phyloP scores from a whole-genome alignment of 2,888 invertebrate species.

The Meiosimyza decipiens region DNA sequence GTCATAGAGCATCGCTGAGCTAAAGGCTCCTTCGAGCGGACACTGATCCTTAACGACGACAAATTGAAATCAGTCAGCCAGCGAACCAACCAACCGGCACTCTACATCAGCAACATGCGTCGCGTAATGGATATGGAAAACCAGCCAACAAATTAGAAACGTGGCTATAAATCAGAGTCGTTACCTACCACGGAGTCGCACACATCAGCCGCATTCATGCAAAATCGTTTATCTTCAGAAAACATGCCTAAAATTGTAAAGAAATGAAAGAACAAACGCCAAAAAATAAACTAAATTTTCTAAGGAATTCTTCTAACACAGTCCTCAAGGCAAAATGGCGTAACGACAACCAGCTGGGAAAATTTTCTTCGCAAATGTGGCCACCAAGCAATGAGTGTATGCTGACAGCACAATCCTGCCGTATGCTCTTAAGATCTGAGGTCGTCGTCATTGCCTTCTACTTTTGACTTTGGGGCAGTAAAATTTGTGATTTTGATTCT shows the following conservation, averaged over 20 bases:
- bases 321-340: no score
- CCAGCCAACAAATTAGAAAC: not conserved
- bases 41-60: conserved; percentile 23
- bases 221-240: conserved; percentile 20
- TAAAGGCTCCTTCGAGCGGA: conserved; percentile 8
- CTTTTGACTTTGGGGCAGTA: not conserved
- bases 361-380: not conserved
- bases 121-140: not conserved
- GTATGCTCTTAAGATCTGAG: conserved; percentile 7
- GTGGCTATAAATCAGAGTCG: conserved; percentile 16
- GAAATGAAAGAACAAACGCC: not conserved
- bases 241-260: conserved; percentile 5
- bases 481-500: conserved; percentile 8
- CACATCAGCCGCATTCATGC: conserved; percentile 1
- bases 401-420: not conserved
- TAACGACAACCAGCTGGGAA: not conserved
- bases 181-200: not conserved
- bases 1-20: conserved; percentile 1
- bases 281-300: not conserved
- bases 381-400: not conserved
- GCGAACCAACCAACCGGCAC: no score
- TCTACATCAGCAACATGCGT: conserved; percentile 8
- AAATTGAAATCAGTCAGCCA: conserved; percentile 14
- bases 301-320: not conserved
- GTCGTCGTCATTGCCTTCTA: not conserved